Evolutionary conservation across 2,797 vertebrate species (phyloP), one percentile per base, ranked within the genome.

Genomic region (Chrysocyon brachyurus): DNA sequence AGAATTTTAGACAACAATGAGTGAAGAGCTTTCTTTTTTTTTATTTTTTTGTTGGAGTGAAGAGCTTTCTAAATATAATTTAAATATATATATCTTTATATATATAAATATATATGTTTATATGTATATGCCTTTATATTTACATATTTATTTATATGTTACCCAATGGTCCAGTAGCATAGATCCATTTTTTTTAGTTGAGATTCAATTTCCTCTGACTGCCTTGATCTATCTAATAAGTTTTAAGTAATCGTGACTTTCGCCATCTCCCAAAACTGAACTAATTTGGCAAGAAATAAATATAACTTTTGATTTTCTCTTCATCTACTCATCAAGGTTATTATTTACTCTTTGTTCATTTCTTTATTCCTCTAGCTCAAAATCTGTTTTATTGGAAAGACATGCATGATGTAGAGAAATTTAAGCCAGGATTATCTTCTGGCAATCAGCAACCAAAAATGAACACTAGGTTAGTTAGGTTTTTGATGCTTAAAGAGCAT

Each of bases 211-310:
- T 98, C 70, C 78, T 95, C 84, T 70, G 82, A 95, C 96, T 98
- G 89, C 77, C 81, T 87, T 98, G 88, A 98, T 97, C 97, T 90
- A 56, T 54, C 57, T 97, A 98, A 95, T 96, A 98, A 97, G 96
- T 96, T 98, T 97, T 90, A 97, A 98, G 95, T 57, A 89, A 59
- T 78, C 97, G 46, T 97, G 97, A 96, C 81, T 81, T 93, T 94
- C 15, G 0, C 59, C 66, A 72, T 90, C 91, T 86, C 75, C 96
- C 95, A 63, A 96, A 98, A 97, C 96, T 98, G 96, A 98, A 97
- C 97, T 95, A 86, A 26, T 98, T 87, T 98, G 98, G 98, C 98
- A 98, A 97, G 87, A 90, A 98, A 95, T 95, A 96, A 97, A 94
- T 87, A 90, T 78, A 93, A 94, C 61, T 96, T 96, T 97, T 24